Evolutionary conservation across 2,888 invertebrate genomes (phyloP), one percentile per base, ranked within the genome.

Genomic region (Notodonta dromedarius): DNA sequence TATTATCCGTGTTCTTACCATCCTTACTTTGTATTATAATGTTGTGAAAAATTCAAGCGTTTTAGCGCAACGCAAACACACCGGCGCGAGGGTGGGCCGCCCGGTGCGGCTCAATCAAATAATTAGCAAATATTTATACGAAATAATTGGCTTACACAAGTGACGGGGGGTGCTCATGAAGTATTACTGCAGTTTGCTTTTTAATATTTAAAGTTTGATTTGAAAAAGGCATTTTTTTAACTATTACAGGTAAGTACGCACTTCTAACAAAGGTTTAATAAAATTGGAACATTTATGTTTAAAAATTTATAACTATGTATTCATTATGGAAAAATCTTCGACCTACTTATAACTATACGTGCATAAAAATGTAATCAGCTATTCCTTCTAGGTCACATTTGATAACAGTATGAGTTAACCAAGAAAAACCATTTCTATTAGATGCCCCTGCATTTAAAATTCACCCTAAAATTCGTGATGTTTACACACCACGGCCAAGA

Each of bases 81-180:
- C 5, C 35, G 12, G 57, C 56, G 63, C 65, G 50, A 62, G 44
- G 56, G 44, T 12, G 60, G 46, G 46, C 53, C 39, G 50, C 51
- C 50, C 44, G 42, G 61, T 63, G 60, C 67, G 70, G 71, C 72
- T 81, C 83, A 83, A 85, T 87, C 82, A 85, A 84, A 85, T 87
- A 86, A 87, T 87, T 86, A 85, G 79, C 80, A 81, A 87, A 87
- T 86, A 85, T 87, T 87, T 85, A 77, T 70, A 62, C 71, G 59
- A 74, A 67, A 78, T 85, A 84, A 87, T 87, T 85, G 84, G 81
- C 80, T 82, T 73, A 70, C 60, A 71, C 61, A 65, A 67, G 65
- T 66, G 68, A 75, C 73, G 74, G 76, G 71, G 71, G 71, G 64
- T 54, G 60, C 65, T 77, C 71, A 69, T 77, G 53, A 58, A 78